These are phyloP conservation scores for Nomada goodeniana DNA, from an alignment of 2,888 invertebrate genomes.

Conservation along the genomic window DNA sequence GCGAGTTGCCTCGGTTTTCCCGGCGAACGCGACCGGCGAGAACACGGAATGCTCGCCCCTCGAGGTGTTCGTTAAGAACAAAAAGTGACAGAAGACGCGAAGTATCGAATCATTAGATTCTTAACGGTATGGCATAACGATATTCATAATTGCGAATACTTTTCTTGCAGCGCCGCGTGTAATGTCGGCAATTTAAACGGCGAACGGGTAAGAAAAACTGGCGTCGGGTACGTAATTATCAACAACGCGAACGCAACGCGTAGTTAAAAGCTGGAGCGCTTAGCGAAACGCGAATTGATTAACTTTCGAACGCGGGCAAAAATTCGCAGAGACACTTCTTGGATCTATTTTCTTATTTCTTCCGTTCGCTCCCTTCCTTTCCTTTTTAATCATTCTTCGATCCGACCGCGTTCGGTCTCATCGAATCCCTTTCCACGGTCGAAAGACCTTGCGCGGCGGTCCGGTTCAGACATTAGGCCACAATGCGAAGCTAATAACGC, in stretches of 20 bases:
- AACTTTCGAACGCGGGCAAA: background rate
- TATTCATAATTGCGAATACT: slow-evolving; percentile 18
- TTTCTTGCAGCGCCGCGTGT: background rate
- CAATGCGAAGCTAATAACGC: slow-evolving; percentile 74
- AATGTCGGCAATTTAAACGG: background rate
- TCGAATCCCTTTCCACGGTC: slow-evolving; percentile 22
- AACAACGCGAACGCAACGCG: no score
- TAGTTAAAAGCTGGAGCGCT: no score
- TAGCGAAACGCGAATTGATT: background rate
- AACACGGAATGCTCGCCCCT: slow-evolving; percentile 1
- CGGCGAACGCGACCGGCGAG: slow-evolving; percentile 37
- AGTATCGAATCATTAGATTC: background rate
- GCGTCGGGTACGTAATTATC: background rate
- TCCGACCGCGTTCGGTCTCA: background rate
- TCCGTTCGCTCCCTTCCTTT: no score
- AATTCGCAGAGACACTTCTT: background rate
- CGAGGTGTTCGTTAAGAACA: background rate
- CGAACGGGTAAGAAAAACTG: background rate
- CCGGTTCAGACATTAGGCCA: slow-evolving; percentile 56
- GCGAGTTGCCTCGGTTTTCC: slow-evolving; percentile 44
- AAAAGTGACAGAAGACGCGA: background rate
- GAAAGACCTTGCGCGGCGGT: background rate
- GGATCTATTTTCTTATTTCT: background rate
- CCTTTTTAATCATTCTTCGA: background rate
- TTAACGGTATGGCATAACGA: background rate